A percentile compares a stretch with the other conserved stretches of the same genome.
Conservation (phyloP, 1,140 invertebrate genomes). For the Hylyphantes graminicola region DNA sequence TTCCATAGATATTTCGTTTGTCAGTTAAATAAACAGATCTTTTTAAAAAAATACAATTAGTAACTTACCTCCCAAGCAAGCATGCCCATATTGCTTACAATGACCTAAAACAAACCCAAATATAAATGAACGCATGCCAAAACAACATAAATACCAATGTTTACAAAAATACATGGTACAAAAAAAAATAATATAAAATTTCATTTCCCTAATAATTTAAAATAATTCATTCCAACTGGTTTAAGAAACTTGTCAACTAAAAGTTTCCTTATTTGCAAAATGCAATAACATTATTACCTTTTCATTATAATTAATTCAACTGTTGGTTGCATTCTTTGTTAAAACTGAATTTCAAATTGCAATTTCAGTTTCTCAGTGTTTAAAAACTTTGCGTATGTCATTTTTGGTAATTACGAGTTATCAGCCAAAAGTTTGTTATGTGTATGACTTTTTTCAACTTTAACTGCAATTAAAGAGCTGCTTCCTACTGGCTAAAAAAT, state of each 20-base stretch:
- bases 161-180: too few relatives aligned
- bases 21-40: background rate
- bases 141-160: too few relatives aligned
- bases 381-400: too few relatives aligned
- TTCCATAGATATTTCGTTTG: background rate
- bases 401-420: too few relatives aligned
- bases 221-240: background rate
- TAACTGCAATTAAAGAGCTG: too few relatives aligned
- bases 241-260: background rate
- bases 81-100: slow-evolving; percentile 45
- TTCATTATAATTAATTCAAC: background rate
- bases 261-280: background rate
- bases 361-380: too few relatives aligned
- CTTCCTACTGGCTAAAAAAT: too few relatives aligned
- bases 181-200: background rate
- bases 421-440: too few relatives aligned
- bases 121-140: background rate
- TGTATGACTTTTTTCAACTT: too few relatives aligned
- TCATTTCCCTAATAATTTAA: background rate
- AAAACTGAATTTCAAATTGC: too few relatives aligned
- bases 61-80: slow-evolving; percentile 43
- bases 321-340: background rate
- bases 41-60: background rate
- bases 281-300: background rate
- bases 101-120: background rate